Base-by-base conservation (phyloP, 2,888 invertebrate species). In the Mythimna pallens region DNA sequence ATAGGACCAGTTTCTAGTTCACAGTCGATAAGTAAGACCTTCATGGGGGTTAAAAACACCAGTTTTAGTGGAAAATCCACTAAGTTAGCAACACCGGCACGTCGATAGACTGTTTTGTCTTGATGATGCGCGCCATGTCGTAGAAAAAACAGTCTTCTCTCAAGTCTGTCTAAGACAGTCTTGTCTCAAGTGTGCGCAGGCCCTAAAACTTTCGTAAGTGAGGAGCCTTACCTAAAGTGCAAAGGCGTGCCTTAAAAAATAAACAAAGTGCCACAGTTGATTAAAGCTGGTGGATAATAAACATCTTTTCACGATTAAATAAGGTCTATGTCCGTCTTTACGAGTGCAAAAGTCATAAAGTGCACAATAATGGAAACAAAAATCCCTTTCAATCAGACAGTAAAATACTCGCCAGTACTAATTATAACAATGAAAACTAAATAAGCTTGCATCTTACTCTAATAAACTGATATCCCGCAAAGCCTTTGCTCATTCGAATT, bases 281-380 rank as follows among this genome's bases (percentile, higher is more conserved):
- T 20, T 5, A 30, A 40, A 14, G 14, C 36, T 59, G 20, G 22
- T 58, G 34, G 54, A 43, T 4, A 40, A 30, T 2, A 40, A 40
- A 36, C 9, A 12, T 30, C 9, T 30, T 58, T 7, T 14, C 30
- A 70, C 5, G 17, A 3, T 17, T n/a, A 25, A 52, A 12, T 40
- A 30, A n/a, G n/a, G 25, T 30, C 2, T 17, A 9, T 20, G 8
- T 36, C 40, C 59, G 57, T 40, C 22, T 6, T 20, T 43, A 43
- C 3, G 20, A 47, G 34, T 68, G 17, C 34, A 50, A 65, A 34
- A 54, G 34, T 36, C 9, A 36, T 73, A 76, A 57, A 58, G 58
- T 43, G 54, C 52, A 14, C 43, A 54, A 58, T 8, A 25, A 40
- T 69, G 25, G 10, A 77, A 76, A 47, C n/a, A 77, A 70, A 34